phyloP scores from a whole-genome alignment of 2,113 vertebrate species.

The Toxotes chatareus region DNA sequence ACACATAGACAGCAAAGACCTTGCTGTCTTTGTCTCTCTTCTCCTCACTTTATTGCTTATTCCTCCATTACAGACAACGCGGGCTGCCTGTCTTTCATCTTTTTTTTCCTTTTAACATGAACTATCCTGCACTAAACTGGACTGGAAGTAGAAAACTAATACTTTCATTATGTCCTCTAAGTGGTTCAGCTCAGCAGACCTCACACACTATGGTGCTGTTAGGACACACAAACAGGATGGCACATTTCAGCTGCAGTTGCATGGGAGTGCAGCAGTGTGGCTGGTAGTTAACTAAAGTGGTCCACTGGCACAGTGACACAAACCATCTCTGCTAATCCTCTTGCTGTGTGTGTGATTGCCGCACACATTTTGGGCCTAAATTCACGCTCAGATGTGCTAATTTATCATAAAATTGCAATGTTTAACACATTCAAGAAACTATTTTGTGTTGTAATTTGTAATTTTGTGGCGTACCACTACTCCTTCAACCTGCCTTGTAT shows the following conservation, averaged over 20 bases:
- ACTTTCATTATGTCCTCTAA: background rate
- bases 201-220: slow-evolving; percentile 15
- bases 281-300: slow-evolving; percentile 48
- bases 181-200: background rate
- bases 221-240: slow-evolving; percentile 15
- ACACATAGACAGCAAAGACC: slow-evolving; percentile 11
- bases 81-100: background rate
- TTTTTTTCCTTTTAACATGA: background rate
- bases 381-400: slow-evolving; percentile 6
- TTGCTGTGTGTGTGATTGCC: slow-evolving; percentile 16
- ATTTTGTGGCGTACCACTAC: background rate
- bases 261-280: slow-evolving; percentile 9
- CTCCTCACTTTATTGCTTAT: background rate
- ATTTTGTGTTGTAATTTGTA: background rate
- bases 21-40: slow-evolving; percentile 8
- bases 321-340: slow-evolving; percentile 40
- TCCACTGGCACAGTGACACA: slow-evolving; percentile 49
- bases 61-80: background rate
- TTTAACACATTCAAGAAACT: slow-evolving; percentile 4
- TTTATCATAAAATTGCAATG: slow-evolving; percentile 24
- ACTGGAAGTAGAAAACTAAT: slow-evolving; percentile 17
- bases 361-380: slow-evolving; percentile 37
- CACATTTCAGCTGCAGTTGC: slow-evolving; percentile 21
- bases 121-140: background rate
- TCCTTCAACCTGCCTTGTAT: background rate